Percentiles rank a stretch among this genome's conserved stretches.
Conservation (phyloP, 2,888 invertebrate genomes). For the Archips crataeganus region DNA sequence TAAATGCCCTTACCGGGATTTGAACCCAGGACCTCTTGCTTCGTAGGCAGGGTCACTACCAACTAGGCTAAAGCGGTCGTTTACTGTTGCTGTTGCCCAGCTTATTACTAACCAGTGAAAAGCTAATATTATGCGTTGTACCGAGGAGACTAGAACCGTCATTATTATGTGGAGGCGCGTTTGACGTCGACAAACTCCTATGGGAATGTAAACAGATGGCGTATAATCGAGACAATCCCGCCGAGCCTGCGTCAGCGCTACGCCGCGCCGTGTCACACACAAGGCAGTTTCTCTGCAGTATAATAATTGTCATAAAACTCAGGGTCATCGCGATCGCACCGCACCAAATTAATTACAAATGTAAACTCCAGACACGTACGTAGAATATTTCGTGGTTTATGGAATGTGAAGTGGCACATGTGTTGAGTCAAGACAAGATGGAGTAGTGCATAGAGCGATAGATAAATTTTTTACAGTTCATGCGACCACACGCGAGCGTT, state of each 20-base stretch:
- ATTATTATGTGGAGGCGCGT: slow-evolving; percentile 30
- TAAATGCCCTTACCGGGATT: too few relatives aligned
- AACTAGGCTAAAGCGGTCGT: too few relatives aligned
- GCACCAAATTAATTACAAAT: slow-evolving; percentile 7
- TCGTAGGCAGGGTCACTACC: too few relatives aligned
- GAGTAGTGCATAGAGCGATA: slow-evolving; percentile 26
- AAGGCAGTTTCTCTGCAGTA: background rate
- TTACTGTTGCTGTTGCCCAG: background rate
- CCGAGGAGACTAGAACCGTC: background rate
- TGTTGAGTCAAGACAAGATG: background rate
- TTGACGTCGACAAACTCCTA: slow-evolving; percentile 47
- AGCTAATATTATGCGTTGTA: slow-evolving; percentile 11
- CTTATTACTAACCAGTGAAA: slow-evolving; percentile 10
- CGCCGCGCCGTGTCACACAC: background rate
- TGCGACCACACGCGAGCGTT: slow-evolving; percentile 53
- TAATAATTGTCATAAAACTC: background rate
- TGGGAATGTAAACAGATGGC: slow-evolving; percentile 53
- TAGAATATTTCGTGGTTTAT: slow-evolving; percentile 6
- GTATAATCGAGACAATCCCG: slow-evolving; percentile 31
- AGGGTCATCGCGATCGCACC: background rate
- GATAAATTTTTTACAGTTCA: slow-evolving; percentile 43
- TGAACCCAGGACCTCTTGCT: too few relatives aligned
- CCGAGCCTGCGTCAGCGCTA: slow-evolving; percentile 27
- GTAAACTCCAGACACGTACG: background rate
- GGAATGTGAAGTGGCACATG: slow-evolving; percentile 6